Percentiles rank a stretch among this genome's conserved stretches.
These are phyloP conservation scores for Chaenogobius annularis DNA, from an alignment of 2,113 vertebrate species.

Conservation along the genomic window DNA sequence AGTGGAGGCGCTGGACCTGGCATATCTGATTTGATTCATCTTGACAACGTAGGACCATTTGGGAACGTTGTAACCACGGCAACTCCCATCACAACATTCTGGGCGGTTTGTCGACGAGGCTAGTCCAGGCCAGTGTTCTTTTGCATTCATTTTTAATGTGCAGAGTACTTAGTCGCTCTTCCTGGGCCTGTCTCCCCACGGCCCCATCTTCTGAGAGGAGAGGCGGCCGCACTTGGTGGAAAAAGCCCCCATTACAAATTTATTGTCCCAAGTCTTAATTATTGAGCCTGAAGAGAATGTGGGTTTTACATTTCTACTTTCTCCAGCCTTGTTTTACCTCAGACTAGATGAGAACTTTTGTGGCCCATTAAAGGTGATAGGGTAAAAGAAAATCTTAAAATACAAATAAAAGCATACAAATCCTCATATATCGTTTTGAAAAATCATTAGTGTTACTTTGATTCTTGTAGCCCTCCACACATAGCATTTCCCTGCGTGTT, in stretches of 20 bases:
- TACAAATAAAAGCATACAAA: neutral
- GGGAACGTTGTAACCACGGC: constrained; percentile 70
- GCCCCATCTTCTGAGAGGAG: constrained; percentile 63
- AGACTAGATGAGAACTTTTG: constrained; percentile 25
- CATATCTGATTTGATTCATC: constrained; percentile 70
- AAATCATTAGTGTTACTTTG: neutral
- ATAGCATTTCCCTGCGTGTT: constrained; percentile 56
- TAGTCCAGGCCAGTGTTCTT: constrained; percentile 50
- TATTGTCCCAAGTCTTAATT: constrained; percentile 74
- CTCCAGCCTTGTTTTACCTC: constrained; percentile 32
- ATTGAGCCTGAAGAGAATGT: constrained; percentile 60
- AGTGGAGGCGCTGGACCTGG: constrained; percentile 33
- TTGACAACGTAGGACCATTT: constrained; percentile 73
- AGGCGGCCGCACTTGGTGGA: constrained; percentile 54
- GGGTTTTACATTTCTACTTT: constrained; percentile 46
- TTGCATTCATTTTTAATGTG: constrained; percentile 75
- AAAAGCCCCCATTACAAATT: constrained; percentile 75
- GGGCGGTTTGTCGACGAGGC: constrained; percentile 58
- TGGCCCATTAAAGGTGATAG: neutral
- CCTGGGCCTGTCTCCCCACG: constrained; percentile 53
- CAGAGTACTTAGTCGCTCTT: constrained; percentile 70
- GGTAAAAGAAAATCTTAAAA: neutral
- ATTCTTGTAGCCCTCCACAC: constrained; percentile 7
- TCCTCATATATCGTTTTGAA: no score
- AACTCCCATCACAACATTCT: constrained; percentile 71